Evolutionary conservation across 1,140 invertebrate species (phyloP).

Genomic region (Pseudomyrmex flavicornis): DNA sequence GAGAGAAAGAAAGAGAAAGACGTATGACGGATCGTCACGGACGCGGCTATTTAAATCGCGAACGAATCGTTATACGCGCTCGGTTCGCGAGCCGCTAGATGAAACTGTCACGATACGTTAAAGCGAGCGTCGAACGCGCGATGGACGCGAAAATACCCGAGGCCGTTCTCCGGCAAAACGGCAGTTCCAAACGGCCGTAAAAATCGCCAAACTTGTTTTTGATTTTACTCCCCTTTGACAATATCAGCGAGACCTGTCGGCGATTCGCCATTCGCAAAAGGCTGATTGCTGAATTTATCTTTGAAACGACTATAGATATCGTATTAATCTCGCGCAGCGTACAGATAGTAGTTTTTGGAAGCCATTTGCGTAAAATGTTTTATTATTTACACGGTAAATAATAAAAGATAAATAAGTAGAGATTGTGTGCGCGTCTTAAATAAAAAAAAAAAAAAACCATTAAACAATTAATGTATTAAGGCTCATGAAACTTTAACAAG

Average conservation of each 20-base stretch:
- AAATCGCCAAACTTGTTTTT: conserved; percentile 52
- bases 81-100: conserved; percentile 59
- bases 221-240: conserved; percentile 38
- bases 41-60: conserved; percentile 70
- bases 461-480: no score
- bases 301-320: conserved; percentile 13
- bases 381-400: background rate
- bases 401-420: background rate
- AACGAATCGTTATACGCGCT: conserved; percentile 34
- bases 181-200: conserved; percentile 44
- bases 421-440: no score
- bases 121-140: conserved; percentile 12
- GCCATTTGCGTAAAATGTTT: background rate
- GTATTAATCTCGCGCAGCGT: background rate
- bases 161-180: conserved; percentile 8
- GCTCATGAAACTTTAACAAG: no score
- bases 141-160: conserved; percentile 19
- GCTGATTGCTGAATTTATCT: conserved; percentile 44
- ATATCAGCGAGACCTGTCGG: conserved; percentile 21
- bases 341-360: background rate
- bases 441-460: no score
- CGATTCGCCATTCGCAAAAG: background rate
- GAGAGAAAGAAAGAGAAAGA: background rate
- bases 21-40: conserved; percentile 63
- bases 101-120: conserved; percentile 69